Conservation (phyloP, 2,113 vertebrate species). For the Hemichromis elongatus region DNA sequence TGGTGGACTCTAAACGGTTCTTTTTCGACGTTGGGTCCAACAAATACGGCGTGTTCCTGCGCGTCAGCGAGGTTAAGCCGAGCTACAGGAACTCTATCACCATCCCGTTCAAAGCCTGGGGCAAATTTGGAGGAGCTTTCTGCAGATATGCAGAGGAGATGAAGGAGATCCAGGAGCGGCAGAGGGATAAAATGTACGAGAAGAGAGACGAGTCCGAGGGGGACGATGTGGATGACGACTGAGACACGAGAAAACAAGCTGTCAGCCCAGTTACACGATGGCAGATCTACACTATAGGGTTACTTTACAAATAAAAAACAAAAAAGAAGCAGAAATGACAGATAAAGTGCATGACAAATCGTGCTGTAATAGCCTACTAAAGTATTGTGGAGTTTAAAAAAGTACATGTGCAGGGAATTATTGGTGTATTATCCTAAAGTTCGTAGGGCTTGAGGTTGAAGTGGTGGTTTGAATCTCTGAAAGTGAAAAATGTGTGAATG, state of each 20-base stretch:
- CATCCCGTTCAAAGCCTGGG: slow-evolving; percentile 93
- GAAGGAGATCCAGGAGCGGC: slow-evolving; percentile 95
- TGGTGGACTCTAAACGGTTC: slow-evolving; percentile 94
- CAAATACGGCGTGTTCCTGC: slow-evolving; percentile 95
- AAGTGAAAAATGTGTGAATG: slow-evolving; percentile 45
- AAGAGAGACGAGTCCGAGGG: slow-evolving; percentile 90
- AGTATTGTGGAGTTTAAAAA: slow-evolving; percentile 65
- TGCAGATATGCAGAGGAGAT: slow-evolving; percentile 93
- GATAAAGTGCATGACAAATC: slow-evolving; percentile 74
- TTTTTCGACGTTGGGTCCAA: slow-evolving; percentile 97
- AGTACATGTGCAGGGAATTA: slow-evolving; percentile 67
- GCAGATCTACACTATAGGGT: slow-evolving; percentile 38
- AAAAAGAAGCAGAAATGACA: slow-evolving; percentile 41
- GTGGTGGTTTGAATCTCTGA: slow-evolving; percentile 49
- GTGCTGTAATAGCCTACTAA: slow-evolving; percentile 72
- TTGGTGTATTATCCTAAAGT: slow-evolving; percentile 66
- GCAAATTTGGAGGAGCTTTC: slow-evolving; percentile 94
- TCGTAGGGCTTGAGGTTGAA: slow-evolving; percentile 45
- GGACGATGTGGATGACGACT: slow-evolving; percentile 93
- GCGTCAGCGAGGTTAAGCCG: slow-evolving; percentile 96
- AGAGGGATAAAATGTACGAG: slow-evolving; percentile 89
- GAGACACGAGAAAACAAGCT: slow-evolving; percentile 46
- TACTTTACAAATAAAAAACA: slow-evolving; percentile 38
- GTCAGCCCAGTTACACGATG: slow-evolving; percentile 5
- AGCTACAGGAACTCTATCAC: slow-evolving; percentile 98